Conservation (phyloP, 2,797 vertebrate genomes). For the Neosilurus mollespiculum region DNA sequence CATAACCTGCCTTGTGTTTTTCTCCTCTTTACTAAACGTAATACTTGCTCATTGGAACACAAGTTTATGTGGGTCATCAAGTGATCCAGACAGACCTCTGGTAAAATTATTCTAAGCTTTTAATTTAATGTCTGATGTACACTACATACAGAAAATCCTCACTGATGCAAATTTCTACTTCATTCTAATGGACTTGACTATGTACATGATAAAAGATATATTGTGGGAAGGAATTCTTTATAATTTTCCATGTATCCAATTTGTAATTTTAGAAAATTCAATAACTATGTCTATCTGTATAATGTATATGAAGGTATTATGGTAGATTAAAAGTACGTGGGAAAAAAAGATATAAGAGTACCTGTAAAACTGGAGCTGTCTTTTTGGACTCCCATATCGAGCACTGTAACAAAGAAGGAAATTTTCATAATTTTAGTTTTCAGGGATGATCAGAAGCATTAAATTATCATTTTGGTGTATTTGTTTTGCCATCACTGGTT, state of each 20-base stretch:
- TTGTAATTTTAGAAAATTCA: neutral
- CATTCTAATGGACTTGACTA: neutral
- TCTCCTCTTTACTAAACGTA: neutral
- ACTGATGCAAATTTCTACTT: neutral
- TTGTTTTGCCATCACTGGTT: neutral
- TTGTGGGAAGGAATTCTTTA: neutral
- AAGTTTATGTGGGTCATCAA: neutral
- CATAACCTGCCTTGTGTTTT: neutral
- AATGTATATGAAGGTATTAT: neutral
- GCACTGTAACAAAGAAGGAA: slow-evolving; percentile 72
- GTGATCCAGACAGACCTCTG: neutral
- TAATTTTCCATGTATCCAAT: neutral
- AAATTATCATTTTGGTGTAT: neutral
- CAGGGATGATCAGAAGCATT: neutral
- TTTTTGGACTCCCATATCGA: slow-evolving; percentile 86
- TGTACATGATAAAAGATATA: neutral
- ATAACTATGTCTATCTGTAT: neutral
- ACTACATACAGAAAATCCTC: neutral
- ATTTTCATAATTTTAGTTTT: neutral
- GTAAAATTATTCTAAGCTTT: slow-evolving; percentile 8
- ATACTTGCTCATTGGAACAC: neutral
- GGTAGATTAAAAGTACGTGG: neutral
- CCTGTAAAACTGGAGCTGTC: slow-evolving; percentile 89
- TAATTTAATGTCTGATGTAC: slow-evolving; percentile 17
- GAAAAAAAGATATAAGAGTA: slow-evolving; percentile 60